A percentile compares a stretch with the other conserved stretches of the same genome.
phyloP scores from a whole-genome alignment of 2,888 invertebrate genomes.

The Netelia virgata region DNA sequence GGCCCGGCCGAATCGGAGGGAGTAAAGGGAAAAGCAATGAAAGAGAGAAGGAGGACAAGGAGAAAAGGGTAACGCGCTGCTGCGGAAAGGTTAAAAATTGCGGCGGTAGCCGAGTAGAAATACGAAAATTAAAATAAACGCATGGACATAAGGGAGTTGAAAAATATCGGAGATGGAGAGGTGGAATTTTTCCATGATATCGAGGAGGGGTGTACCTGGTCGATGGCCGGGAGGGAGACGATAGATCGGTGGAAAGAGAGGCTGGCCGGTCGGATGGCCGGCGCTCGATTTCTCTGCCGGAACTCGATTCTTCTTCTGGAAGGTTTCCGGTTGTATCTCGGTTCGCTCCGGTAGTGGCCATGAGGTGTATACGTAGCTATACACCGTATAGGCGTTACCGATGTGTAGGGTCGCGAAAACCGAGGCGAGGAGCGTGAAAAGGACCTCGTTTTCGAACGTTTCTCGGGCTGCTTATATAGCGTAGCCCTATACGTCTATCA shows the following conservation, averaged over 20 bases:
- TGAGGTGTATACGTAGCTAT: constrained; percentile 6
- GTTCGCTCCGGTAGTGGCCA: constrained; percentile 36
- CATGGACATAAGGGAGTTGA: constrained; percentile 53
- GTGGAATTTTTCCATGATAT: too few relatives aligned
- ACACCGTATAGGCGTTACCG: background rate
- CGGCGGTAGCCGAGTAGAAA: constrained; percentile 44
- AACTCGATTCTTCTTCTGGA: constrained; percentile 34
- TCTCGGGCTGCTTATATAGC: constrained; percentile 7
- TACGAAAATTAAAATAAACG: constrained; percentile 75
- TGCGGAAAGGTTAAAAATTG: background rate
- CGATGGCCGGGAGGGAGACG: background rate
- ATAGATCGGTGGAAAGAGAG: background rate
- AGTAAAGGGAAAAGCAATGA: constrained; percentile 36
- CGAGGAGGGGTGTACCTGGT: too few relatives aligned
- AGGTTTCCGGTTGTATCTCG: constrained; percentile 56
- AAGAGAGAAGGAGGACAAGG: background rate
- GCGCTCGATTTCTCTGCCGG: background rate
- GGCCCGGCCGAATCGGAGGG: constrained; percentile 38
- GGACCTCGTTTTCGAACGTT: constrained; percentile 45
- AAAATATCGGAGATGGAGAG: constrained; percentile 8
- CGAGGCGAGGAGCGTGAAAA: constrained; percentile 36
- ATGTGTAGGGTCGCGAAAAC: constrained; percentile 44
- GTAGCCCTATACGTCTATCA: constrained; percentile 75
- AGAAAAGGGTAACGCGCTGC: background rate
- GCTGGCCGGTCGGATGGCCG: background rate